phyloP scores from a whole-genome alignment of 1,140 invertebrate genomes.

The Xylocopa sonorina region DNA sequence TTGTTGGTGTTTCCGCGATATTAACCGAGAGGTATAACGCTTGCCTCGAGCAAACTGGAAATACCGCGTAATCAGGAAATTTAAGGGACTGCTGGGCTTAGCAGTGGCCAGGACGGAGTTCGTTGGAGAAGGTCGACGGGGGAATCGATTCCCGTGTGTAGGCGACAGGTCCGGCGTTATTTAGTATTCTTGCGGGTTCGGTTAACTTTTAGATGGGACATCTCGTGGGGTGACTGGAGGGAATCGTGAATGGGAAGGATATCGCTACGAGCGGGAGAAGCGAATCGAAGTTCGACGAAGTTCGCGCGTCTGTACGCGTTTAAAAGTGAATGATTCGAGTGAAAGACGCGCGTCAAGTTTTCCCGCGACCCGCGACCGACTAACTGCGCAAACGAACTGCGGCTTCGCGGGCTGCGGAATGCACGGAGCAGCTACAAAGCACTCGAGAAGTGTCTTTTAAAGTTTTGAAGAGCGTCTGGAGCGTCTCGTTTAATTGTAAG shows the following conservation, averaged over 20 bases:
- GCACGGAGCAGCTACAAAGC: neutral
- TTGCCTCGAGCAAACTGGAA: too few relatives aligned
- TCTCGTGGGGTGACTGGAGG: neutral
- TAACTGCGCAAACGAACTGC: neutral
- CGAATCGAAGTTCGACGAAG: neutral
- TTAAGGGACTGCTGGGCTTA: too few relatives aligned
- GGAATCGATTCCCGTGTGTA: neutral
- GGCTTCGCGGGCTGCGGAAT: neutral
- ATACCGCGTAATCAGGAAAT: too few relatives aligned
- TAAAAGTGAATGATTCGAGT: neutral
- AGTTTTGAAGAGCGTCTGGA: too few relatives aligned
- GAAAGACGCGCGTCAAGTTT: conserved; percentile 10
- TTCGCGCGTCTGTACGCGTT: neutral
- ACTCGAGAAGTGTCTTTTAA: neutral
- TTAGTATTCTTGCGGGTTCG: neutral
- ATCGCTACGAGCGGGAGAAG: neutral
- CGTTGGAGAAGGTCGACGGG: too few relatives aligned
- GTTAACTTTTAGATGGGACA: neutral
- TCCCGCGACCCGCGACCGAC: neutral
- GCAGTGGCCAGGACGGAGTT: too few relatives aligned
- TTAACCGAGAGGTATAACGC: neutral
- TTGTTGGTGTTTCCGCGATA: neutral
- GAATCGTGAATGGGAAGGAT: neutral
- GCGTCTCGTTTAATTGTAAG: too few relatives aligned
- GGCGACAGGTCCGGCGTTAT: neutral